phyloP scores from a whole-genome alignment of 2,797 vertebrate species.

The Hippoglossus hippoglossus region DNA sequence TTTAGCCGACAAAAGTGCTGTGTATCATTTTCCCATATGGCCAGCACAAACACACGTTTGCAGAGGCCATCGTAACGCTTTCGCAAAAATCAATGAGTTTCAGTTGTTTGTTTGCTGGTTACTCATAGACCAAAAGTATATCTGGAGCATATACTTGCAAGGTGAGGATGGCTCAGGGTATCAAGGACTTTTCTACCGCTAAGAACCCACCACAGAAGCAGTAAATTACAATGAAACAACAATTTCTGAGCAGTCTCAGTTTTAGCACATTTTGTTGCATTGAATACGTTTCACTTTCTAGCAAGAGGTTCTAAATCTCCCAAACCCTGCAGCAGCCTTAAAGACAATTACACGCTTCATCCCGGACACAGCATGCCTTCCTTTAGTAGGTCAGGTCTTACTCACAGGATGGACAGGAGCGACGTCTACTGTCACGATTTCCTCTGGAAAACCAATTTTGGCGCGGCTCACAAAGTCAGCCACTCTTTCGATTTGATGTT shows the following conservation, averaged over 20 bases:
- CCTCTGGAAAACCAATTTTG: slow-evolving; percentile 37
- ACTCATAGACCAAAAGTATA: slow-evolving; percentile 24
- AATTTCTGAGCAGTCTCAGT: too few species aligned
- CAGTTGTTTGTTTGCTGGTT: slow-evolving; percentile 45
- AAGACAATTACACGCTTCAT: slow-evolving; percentile 7
- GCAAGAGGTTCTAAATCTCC: too few species aligned
- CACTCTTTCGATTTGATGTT: slow-evolving; percentile 47
- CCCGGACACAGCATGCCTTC: neutral
- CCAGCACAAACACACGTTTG: slow-evolving; percentile 6
- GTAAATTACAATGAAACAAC: too few species aligned
- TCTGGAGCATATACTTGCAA: slow-evolving; percentile 9
- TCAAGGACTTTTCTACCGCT: too few species aligned
- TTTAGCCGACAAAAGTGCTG: slow-evolving; percentile 42
- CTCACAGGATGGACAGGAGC: neutral
- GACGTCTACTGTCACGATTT: slow-evolving; percentile 11
- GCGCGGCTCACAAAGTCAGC: slow-evolving; percentile 26
- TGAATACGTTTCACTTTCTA: neutral
- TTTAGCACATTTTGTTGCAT: neutral
- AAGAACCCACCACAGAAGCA: too few species aligned
- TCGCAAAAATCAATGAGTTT: slow-evolving; percentile 26
- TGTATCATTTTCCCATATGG: slow-evolving; percentile 23
- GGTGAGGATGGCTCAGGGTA: neutral
- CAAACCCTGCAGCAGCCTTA: neutral
- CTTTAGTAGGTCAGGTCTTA: neutral
- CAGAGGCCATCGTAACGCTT: neutral